Evolutionary conservation across 2,113 vertebrate genomes (phyloP).

Genomic region (Aleadryas rufinucha): DNA sequence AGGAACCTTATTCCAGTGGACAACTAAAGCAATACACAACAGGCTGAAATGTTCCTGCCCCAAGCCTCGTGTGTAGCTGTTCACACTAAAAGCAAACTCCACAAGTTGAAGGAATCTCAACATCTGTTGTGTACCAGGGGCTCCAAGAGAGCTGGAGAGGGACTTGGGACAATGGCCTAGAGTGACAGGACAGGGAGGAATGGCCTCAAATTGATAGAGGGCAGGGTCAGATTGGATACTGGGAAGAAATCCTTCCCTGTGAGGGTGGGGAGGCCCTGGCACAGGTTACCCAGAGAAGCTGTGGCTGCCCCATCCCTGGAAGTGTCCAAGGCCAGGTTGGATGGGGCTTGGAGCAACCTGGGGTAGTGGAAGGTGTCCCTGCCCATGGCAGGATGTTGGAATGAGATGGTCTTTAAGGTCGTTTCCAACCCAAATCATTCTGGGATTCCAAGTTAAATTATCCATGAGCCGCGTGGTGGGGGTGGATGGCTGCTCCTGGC

Average conservation of each 20-base stretch:
- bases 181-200: neutral
- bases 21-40: neutral
- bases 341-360: rapidly evolving
- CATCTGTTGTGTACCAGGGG: neutral
- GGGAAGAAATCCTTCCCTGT: neutral
- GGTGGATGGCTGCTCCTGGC: neutral
- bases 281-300: neutral
- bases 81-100: neutral
- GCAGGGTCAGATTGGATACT: neutral
- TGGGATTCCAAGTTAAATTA: neutral
- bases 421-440: neutral
- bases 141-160: neutral
- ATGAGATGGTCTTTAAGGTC: neutral
- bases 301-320: neutral
- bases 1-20: neutral
- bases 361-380: neutral
- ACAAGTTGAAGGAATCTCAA: neutral
- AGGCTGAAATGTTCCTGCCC: neutral
- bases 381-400: neutral
- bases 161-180: neutral
- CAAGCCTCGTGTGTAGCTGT: rapidly evolving
- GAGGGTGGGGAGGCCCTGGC: neutral
- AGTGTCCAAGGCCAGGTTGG: neutral
- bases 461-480: neutral
- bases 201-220: neutral